phyloP scores from a whole-genome alignment of 2,113 vertebrate species.

The Chinchilla lanigera region DNA sequence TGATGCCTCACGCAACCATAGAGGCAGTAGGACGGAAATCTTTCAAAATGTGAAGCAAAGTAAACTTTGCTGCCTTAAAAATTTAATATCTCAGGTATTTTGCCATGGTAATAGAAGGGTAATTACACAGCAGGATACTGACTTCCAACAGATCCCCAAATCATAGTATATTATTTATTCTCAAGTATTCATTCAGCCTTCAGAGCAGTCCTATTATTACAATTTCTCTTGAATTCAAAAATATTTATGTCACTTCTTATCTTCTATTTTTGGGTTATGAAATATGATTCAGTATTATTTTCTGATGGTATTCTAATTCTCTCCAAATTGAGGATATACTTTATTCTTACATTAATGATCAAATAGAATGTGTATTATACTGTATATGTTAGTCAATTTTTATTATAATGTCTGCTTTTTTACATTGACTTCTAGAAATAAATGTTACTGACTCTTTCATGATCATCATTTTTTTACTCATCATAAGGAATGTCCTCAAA shows the following conservation, averaged over 20 bases:
- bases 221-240: background rate
- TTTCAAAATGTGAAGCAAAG: background rate
- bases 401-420: background rate
- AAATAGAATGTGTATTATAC: background rate
- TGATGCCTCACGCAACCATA: background rate
- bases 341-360: background rate
- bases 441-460: background rate
- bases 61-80: background rate
- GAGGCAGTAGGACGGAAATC: background rate
- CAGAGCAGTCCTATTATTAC: background rate
- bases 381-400: background rate
- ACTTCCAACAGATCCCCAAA: background rate
- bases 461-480: background rate
- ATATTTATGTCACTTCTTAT: background rate
- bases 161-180: background rate
- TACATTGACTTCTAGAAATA: background rate
- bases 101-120: background rate
- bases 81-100: background rate
- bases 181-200: background rate
- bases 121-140: background rate
- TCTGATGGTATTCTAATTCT: background rate
- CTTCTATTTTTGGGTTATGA: background rate
- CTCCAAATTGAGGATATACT: background rate
- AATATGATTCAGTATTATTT: background rate
- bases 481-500: background rate